A percentile compares a stretch with the other conserved stretches of the same genome.
These are phyloP conservation scores for Gobiocypris rarus DNA, from an alignment of 2,113 vertebrate species.

Conservation along the genomic window DNA sequence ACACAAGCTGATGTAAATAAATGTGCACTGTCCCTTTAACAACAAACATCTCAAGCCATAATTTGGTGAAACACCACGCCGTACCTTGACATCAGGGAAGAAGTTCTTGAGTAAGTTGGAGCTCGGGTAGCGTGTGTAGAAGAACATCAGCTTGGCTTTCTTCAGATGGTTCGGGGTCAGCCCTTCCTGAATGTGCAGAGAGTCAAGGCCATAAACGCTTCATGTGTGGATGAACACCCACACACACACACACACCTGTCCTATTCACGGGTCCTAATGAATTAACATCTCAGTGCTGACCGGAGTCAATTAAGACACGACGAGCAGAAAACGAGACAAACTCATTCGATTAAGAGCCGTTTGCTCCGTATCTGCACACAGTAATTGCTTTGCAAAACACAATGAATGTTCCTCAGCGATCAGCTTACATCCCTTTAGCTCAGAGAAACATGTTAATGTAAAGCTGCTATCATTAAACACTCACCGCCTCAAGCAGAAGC, in stretches of 20 bases:
- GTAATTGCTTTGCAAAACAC: conserved; percentile 50
- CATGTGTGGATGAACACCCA: not conserved
- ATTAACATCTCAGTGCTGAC: conserved; percentile 74
- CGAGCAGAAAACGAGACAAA: conserved; percentile 76
- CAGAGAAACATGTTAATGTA: not conserved
- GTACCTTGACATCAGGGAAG: conserved; percentile 95
- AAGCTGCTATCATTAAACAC: not conserved
- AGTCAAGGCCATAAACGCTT: conserved; percentile 79
- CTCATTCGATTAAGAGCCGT: conserved; percentile 75
- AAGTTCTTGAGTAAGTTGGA: conserved; percentile 90
- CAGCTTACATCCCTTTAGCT: not conserved
- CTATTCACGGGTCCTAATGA: conserved; percentile 70
- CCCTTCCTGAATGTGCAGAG: conserved; percentile 85
- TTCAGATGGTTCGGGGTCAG: conserved; percentile 92
- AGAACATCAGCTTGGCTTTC: conserved; percentile 98
- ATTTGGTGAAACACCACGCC: not conserved
- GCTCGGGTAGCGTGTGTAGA: conserved; percentile 96
- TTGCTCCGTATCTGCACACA: conserved; percentile 34
- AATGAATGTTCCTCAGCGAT: conserved; percentile 8
- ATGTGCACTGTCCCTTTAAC: too few species aligned
- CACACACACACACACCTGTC: too few species aligned
- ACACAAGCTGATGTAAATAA: too few species aligned
- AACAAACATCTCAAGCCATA: too few species aligned
- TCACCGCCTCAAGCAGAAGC: too few species aligned
- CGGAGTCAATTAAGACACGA: conserved; percentile 76